A percentile compares a stretch with the other conserved stretches of the same genome.
phyloP scores from a whole-genome alignment of 2,113 vertebrate genomes.

The Odontophorus gujanensis region DNA sequence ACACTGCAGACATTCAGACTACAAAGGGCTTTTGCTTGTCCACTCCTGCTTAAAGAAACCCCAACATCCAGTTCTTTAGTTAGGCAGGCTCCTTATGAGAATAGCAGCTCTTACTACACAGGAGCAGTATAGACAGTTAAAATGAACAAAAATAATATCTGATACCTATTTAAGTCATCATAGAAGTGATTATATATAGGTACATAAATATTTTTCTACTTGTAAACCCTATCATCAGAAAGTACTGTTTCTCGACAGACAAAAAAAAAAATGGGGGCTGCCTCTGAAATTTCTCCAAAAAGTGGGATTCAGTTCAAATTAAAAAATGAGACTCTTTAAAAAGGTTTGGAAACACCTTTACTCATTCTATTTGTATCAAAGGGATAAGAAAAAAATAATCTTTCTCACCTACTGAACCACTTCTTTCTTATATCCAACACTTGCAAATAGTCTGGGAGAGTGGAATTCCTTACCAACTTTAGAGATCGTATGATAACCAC shows the following conservation, averaged over 20 bases:
- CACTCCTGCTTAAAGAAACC: not conserved
- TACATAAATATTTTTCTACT: not conserved
- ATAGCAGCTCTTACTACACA: not conserved
- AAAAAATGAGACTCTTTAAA: not conserved
- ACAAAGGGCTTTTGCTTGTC: not conserved
- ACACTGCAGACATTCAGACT: not conserved
- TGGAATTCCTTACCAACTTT: not conserved
- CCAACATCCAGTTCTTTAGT: not conserved
- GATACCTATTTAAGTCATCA: not conserved
- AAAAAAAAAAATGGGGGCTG: not conserved
- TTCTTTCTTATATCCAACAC: not conserved
- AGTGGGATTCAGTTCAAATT: not conserved
- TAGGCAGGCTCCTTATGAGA: not conserved
- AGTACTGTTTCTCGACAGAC: not conserved
- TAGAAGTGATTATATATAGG: not conserved
- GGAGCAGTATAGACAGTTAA: not conserved
- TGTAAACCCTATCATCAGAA: not conserved
- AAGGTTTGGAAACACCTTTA: not conserved
- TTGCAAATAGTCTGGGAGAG: not conserved
- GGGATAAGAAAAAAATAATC: not conserved
- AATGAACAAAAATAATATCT: not conserved
- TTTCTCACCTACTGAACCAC: not conserved
- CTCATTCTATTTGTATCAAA: not conserved
- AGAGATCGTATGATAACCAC: not conserved
- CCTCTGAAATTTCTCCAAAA: not conserved